Percentiles rank a stretch among this genome's conserved stretches.
Conservation (phyloP, 1,140 invertebrate species). For the Trachelipus rathkii region DNA sequence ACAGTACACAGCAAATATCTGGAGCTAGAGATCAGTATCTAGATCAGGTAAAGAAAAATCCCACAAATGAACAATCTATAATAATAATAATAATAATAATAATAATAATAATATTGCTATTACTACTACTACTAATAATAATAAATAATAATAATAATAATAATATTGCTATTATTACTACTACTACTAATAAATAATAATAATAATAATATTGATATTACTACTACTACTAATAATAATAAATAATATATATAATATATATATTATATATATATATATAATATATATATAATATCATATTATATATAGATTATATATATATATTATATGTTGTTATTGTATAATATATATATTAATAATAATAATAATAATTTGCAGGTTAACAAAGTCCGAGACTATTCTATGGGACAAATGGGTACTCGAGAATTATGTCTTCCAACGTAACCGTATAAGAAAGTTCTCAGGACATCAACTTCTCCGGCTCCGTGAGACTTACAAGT, state of each 20-base stretch:
- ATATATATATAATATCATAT: too few species aligned
- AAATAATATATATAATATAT: too few species aligned
- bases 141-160: not conserved
- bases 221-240: too few species aligned
- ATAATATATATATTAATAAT: not conserved
- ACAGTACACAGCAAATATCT: conserved; percentile 76
- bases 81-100: too few species aligned
- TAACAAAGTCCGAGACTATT: conserved; percentile 77
- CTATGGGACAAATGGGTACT: conserved; percentile 80
- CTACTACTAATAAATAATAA: too few species aligned
- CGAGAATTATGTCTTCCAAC: conserved; percentile 91
- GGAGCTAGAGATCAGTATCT: conserved; percentile 84
- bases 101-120: too few species aligned
- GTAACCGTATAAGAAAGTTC: conserved; percentile 89
- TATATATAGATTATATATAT: too few species aligned
- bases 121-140: too few species aligned
- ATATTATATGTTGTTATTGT: not conserved
- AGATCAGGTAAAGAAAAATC: conserved; percentile 68
- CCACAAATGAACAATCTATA: too few species aligned
- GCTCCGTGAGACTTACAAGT: conserved; percentile 86
- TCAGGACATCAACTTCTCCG: conserved; percentile 83
- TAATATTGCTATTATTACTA: too few species aligned
- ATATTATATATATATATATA: too few species aligned
- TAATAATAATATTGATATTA: not conserved
- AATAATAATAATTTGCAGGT: conserved; percentile 46